These are phyloP conservation scores for Yponomeuta malinellus DNA, from an alignment of 2,888 invertebrate genomes.

Conservation along the genomic window DNA sequence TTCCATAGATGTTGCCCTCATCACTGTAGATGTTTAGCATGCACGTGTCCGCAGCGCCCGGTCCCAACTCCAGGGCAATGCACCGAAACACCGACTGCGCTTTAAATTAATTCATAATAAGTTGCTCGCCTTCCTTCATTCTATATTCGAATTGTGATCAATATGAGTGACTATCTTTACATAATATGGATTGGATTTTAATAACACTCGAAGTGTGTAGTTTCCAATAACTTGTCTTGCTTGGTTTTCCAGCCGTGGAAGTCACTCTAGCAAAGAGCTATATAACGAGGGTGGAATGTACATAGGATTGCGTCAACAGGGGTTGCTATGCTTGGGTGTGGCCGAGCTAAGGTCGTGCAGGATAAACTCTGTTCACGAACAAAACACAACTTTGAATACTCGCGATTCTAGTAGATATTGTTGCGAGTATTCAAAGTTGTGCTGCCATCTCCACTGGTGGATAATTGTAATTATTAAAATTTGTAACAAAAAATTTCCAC, in stretches of 20 bases:
- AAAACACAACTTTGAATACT: not conserved
- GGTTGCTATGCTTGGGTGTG: slow-evolving; percentile 49
- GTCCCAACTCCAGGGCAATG: slow-evolving; percentile 19
- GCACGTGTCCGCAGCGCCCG: not conserved
- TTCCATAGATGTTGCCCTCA: not conserved
- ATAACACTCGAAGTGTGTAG: not conserved
- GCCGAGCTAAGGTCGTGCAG: slow-evolving; percentile 21
- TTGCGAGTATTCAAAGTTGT: not conserved
- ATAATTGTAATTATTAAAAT: no score
- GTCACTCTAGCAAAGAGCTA: slow-evolving; percentile 47
- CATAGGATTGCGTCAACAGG: slow-evolving; percentile 55
- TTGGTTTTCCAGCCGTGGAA: not conserved
- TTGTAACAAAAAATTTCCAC: no score
- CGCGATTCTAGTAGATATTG: not conserved
- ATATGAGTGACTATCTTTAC: not conserved
- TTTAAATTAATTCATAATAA: slow-evolving; percentile 20
- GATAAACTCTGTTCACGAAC: not conserved
- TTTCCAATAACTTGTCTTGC: not conserved
- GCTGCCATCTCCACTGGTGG: no score
- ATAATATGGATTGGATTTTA: not conserved
- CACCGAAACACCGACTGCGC: slow-evolving; percentile 22
- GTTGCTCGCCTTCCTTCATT: not conserved
- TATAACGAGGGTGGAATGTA: slow-evolving; percentile 64
- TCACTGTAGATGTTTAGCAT: slow-evolving; percentile 5
- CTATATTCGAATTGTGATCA: not conserved